Base-by-base conservation (phyloP, 2,888 invertebrate species). In the Chorisops tibialis region DNA sequence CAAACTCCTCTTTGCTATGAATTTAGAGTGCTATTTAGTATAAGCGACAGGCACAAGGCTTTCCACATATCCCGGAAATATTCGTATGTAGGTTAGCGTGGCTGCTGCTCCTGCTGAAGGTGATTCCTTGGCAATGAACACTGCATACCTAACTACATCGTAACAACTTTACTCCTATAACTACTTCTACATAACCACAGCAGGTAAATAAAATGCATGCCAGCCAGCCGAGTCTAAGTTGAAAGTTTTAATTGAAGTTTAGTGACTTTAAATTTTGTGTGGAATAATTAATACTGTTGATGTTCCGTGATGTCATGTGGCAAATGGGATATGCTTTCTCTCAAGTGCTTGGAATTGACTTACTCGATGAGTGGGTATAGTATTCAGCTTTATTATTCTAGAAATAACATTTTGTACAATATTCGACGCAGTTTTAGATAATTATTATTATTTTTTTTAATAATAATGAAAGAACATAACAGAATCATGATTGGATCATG, bases 161-260 rank as follows among this genome's bases (percentile, higher is more conserved):
- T n/a, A n/a, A n/a, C n/a, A n/a, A n/a, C n/a, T n/a, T n/a, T n/a
- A n/a, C n/a, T n/a, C n/a, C n/a, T n/a, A n/a, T 30, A 24, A 43
- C n/a, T 9, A 37, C 19, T 9, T 12, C 16, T 7, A 12, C 16
- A 45, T 43, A 56, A 45, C 56, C 30, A 43, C 35, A 35, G 30
- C 43, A 24, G 24, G 18, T 43, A 21, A 19, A 16, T 4, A 21
- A 56, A 19, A 43, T 7, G 6, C 11, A 35, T 9, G 24, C 19
- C 56, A 19, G 11, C 9, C 6, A 54, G 30, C 30, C 43, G 43
- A 56, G 39, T 56, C 43, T 30, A 56, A 56, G 56, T 56, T 30
- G 6, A 56, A 56, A 56, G 19, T 56, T 56, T 56, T 56, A 56
- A 56, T 56, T 56, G 56, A 56, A 56, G 56, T 56, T 56, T 56